A percentile compares a stretch with the other conserved stretches of the same genome.
These are phyloP conservation scores for Drosophila villosipedis DNA, from an alignment of 2,888 invertebrate species.

Conservation along the genomic window DNA sequence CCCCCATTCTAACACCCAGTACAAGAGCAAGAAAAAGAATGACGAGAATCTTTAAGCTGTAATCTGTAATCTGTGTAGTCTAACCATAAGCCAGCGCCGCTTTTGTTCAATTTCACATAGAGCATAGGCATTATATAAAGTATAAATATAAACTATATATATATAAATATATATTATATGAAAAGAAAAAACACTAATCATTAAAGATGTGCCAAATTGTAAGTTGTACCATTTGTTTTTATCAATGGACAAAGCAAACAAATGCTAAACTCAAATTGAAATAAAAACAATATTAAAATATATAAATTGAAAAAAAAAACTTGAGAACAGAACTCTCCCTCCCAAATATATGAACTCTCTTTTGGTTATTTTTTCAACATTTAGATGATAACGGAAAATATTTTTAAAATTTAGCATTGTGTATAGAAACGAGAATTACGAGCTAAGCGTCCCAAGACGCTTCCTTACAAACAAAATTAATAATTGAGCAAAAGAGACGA, in stretches of 20 bases:
- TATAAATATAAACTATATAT: conserved; percentile 69
- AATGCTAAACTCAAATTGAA: conserved; percentile 70
- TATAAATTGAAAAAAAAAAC: conserved; percentile 42
- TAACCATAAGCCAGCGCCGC: conserved; percentile 76
- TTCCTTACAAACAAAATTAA: conserved; percentile 75
- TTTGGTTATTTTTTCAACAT: conserved; percentile 57
- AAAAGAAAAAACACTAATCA: conserved; percentile 75
- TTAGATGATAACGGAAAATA: conserved; percentile 68
- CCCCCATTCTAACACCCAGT: conserved; percentile 54
- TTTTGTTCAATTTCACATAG: conserved; percentile 79
- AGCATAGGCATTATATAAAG: conserved; percentile 68
- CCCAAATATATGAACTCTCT: conserved; percentile 30
- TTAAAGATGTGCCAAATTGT: conserved; percentile 85
- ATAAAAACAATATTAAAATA: conserved; percentile 56
- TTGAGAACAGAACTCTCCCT: conserved; percentile 40
- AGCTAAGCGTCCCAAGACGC: conserved; percentile 56
- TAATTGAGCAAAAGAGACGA: conserved; percentile 52
- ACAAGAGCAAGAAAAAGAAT: conserved; percentile 58
- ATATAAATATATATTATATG: conserved; percentile 57
- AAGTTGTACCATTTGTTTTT: conserved; percentile 83
- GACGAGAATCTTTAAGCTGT: conserved; percentile 51
- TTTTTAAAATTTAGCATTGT: conserved; percentile 82
- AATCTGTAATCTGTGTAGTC: conserved; percentile 66
- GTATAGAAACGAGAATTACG: conserved; percentile 61
- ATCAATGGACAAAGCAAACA: conserved; percentile 72